Evolutionary conservation across 1,140 invertebrate species (phyloP).

Genomic region (Drosophila sulfurigaster): DNA sequence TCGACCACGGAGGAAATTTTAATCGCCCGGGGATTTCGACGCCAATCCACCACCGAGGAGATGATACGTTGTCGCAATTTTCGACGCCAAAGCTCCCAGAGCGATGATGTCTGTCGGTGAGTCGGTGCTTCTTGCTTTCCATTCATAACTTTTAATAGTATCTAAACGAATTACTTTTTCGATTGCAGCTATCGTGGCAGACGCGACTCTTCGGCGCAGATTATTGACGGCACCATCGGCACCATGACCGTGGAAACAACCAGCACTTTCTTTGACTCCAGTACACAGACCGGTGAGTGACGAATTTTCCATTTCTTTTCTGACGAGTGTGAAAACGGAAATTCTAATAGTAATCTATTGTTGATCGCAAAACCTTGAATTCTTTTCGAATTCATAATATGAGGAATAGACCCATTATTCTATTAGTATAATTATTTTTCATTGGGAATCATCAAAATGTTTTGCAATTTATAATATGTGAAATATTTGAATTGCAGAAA

Average conservation of each 20-base stretch:
- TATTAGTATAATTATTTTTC: too few species aligned
- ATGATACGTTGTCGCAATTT: constrained; percentile 96
- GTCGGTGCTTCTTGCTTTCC: too few species aligned
- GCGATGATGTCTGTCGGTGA: constrained; percentile 90
- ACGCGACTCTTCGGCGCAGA: constrained; percentile 94
- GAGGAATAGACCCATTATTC: too few species aligned
- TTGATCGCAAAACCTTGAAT: too few species aligned
- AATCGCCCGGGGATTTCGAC: constrained; percentile 94
- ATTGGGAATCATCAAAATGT: too few species aligned
- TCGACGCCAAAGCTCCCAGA: constrained; percentile 91
- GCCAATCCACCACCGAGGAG: constrained; percentile 95
- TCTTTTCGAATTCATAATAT: too few species aligned
- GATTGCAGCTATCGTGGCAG: constrained; percentile 88
- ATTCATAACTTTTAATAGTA: neutral
- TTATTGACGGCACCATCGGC: constrained; percentile 95
- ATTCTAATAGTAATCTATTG: too few species aligned
- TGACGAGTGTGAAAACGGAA: too few species aligned
- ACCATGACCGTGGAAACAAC: constrained; percentile 97
- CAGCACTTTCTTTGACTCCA: constrained; percentile 96
- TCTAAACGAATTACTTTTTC: neutral
- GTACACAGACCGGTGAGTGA: constrained; percentile 95
- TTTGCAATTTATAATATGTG: too few species aligned
- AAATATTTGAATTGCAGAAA: too few species aligned
- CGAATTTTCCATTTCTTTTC: neutral
- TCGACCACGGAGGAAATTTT: constrained; percentile 96